Evolutionary conservation across 92 coral and sea anemone genomes (phyloP), one percentile per base, ranked within the genome.

Genomic region (Muricea muricata): DNA sequence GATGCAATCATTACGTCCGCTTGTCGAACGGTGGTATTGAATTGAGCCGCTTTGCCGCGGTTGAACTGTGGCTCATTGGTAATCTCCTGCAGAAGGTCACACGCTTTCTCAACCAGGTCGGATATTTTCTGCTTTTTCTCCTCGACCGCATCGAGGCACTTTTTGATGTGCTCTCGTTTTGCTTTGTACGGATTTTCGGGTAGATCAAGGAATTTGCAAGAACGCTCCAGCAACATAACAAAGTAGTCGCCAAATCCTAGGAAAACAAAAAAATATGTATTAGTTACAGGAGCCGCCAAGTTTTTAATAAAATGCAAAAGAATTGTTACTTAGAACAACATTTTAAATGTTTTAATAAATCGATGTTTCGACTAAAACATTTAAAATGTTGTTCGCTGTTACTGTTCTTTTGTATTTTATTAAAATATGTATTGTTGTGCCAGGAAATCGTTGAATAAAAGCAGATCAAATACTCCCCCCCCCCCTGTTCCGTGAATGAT

Each of bases 171-270:
- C 1, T 74, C 60, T 74, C 63, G 60, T 21, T 74, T 48, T 4
- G 80, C 80, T 7, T 45, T 13, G 63, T 24, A 45, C 21, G 32
- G 63, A 42, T 48, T 48, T 23, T 74, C 80, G 3, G 58, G 60
- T n/a, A 68, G 25, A 34, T 68, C 75, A 35, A 68, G 75, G 17
- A 68, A 29, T 9, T 35, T 35, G 75, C 25, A 29, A 30, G 46
- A 42, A 68, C 30, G 24, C 10, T 68, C 69, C 4, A 48, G 56
- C 56, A 48, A 48, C 3, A 14, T 14, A 61, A 61, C 69, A 30
- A 1, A 24, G 32, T 4, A 61, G 24, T 12, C 7, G 14, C 69
- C 69, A 61, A 61, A 20, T 13, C 20, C 69, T 61, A 25, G n/a
- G n/a, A n/a, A n/a, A n/a, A n/a, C n/a, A 61, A 61, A 9, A 2